phyloP scores from a whole-genome alignment of 2,888 invertebrate genomes.

The Entomobrya proxima region DNA sequence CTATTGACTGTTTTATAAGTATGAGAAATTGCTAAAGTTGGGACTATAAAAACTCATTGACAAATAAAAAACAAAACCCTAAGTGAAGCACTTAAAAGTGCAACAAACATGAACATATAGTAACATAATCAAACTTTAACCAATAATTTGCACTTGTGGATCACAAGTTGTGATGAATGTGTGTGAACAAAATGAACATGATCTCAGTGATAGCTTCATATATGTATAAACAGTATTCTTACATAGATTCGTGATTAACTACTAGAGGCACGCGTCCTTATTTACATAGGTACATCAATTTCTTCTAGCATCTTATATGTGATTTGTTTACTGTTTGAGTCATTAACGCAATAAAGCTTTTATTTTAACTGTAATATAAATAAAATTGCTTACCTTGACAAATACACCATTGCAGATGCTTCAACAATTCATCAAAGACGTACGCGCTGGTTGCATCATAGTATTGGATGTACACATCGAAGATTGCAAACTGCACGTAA shows the following conservation, averaged over 20 bases:
- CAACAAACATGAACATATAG: background rate
- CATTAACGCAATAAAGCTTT: no score
- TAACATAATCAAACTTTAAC: background rate
- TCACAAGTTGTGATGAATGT: slow-evolving; percentile 24
- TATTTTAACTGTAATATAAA: no score
- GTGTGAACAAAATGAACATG: slow-evolving; percentile 32
- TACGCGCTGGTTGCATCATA: slow-evolving; percentile 59
- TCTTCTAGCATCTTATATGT: no score
- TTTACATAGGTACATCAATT: no score
- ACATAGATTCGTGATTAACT: slow-evolving; percentile 20
- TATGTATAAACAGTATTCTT: background rate
- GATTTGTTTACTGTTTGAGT: no score
- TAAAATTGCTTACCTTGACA: slow-evolving; percentile 72
- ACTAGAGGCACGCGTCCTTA: no score
- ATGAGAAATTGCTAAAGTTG: no score
- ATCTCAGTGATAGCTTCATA: slow-evolving; percentile 17
- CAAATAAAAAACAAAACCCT: background rate
- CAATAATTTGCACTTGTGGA: background rate
- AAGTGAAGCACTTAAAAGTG: no score
- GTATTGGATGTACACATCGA: slow-evolving; percentile 67
- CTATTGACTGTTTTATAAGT: no score
- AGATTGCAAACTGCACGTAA: slow-evolving; percentile 73
- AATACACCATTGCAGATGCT: slow-evolving; percentile 70
- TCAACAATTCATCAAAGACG: slow-evolving; percentile 61
- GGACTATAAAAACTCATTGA: background rate